Percentiles rank a stretch among this genome's conserved stretches.
phyloP scores from a whole-genome alignment of 1,140 invertebrate genomes.

The Thaumetopoea pityocampa region DNA sequence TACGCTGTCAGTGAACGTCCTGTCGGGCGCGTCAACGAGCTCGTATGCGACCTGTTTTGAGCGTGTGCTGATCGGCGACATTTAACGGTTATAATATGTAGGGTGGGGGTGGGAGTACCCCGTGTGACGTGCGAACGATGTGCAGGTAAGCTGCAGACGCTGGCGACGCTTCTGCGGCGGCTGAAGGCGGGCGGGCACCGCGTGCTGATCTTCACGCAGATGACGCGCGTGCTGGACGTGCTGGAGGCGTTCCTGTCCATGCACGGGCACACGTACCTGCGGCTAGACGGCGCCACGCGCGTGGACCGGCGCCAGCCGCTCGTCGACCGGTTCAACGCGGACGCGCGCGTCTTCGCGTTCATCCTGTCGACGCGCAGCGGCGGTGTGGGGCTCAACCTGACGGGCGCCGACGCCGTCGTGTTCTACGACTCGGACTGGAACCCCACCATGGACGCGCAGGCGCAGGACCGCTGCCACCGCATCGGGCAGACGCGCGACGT shows the following conservation, averaged over 20 bases:
- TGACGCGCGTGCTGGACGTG: slow-evolving; percentile 99
- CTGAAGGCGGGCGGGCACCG: slow-evolving; percentile 92
- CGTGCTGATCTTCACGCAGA: slow-evolving; percentile 99
- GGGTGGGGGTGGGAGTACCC: too few species aligned
- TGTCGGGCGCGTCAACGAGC: too few species aligned
- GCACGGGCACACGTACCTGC: slow-evolving; percentile 97
- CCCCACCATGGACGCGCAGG: slow-evolving; percentile 99
- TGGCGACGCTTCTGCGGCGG: slow-evolving; percentile 89
- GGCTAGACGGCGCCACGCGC: slow-evolving; percentile 97
- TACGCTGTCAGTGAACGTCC: too few species aligned
- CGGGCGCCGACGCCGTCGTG: slow-evolving; percentile 99
- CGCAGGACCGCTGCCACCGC: slow-evolving; percentile 98
- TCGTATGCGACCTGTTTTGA: too few species aligned
- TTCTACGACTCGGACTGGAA: slow-evolving; percentile 99
- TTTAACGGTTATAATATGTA: too few species aligned
- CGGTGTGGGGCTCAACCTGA: slow-evolving; percentile 98
- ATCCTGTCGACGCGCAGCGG: slow-evolving; percentile 98
- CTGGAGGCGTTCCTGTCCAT: slow-evolving; percentile 97
- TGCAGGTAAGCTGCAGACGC: slow-evolving; percentile 83
- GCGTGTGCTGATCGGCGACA: too few species aligned
- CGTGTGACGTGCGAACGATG: background rate
- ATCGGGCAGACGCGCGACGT: slow-evolving; percentile 99
- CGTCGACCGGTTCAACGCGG: slow-evolving; percentile 98
- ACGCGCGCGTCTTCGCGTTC: slow-evolving; percentile 97
- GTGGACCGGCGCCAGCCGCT: slow-evolving; percentile 79